Base-by-base conservation (phyloP, 2,888 invertebrate species). In the Perizoma affinitatum region DNA sequence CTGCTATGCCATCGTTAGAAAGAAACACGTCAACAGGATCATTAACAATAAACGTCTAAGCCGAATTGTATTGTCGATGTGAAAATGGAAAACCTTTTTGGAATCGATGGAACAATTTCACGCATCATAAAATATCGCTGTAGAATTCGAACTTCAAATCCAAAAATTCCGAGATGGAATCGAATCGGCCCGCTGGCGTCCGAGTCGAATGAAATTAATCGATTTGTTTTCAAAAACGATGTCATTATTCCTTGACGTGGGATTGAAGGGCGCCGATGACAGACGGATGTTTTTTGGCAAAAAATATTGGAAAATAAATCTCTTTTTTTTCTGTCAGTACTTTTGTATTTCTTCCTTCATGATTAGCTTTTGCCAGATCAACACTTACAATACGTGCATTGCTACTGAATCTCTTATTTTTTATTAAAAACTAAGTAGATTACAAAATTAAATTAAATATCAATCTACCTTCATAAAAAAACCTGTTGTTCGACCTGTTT, bases 201-300 rank as follows among this genome's bases (percentile, higher is more conserved):
- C 89, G 86, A 84, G 81, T 82, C 88, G 89, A 91, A 92, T 90
- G 79, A 88, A 85, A 91, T 89, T 86, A 89, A 91, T 92, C 88
- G 90, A 89, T 89, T 79, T 80, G 82, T 86, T 86, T 88, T 83
- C 83, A 80, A 84, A 88, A 87, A 87, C 84, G 84, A 85, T 86
- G 85, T 84, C 81, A 84, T 87, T 84, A 86, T 83, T 80, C 71
- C 82, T 81, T 83, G 85, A 87, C 83, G 73, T 79, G 78, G 81
- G 80, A 82, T 81, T 81, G 82, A 76, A 83, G 83, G 83, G 79
- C 68, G 65, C 65, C 70, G 79, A 76, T 80, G 80, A 79, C 80
- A 78, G 78, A 66, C 77, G 66, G 73, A 75, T 77, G 73, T 79
- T 78, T 69, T 79, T 75, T 75, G 71, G 70, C 65, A 69, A 76